phyloP scores from a whole-genome alignment of 1,140 invertebrate species.

The Chlorops oryzae region DNA sequence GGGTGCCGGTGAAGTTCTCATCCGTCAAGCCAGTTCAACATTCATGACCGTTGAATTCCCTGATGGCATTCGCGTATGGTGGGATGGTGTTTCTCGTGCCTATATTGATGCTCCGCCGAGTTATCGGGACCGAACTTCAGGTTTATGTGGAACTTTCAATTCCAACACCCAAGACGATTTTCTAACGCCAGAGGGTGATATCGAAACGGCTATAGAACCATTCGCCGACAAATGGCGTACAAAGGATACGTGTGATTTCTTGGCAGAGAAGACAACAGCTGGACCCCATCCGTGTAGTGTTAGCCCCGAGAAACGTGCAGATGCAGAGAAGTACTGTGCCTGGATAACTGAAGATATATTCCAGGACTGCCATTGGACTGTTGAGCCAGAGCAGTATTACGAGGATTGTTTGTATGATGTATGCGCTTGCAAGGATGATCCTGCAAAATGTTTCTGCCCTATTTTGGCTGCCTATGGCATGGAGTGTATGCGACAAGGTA shows the following conservation, averaged over 20 bases:
- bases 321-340: conserved; percentile 64
- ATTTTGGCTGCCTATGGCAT: conserved; percentile 72
- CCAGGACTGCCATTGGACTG: conserved; percentile 71
- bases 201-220: conserved; percentile 64
- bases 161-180: conserved; percentile 84
- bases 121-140: conserved; percentile 64
- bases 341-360: conserved; percentile 65
- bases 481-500: conserved; percentile 65
- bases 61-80: conserved; percentile 74
- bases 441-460: conserved; percentile 70
- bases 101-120: conserved; percentile 73
- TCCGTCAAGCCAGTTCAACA: conserved; percentile 69
- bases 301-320: conserved; percentile 62
- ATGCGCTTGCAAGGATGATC: conserved; percentile 67
- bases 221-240: conserved; percentile 89
- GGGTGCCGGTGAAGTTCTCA: conserved; percentile 52
- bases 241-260: conserved; percentile 63
- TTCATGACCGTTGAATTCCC: conserved; percentile 64
- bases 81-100: conserved; percentile 73
- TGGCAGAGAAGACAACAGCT: conserved; percentile 49
- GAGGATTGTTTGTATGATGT: conserved; percentile 80
- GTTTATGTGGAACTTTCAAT: conserved; percentile 85
- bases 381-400: conserved; percentile 72
- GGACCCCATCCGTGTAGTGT: conserved; percentile 62
- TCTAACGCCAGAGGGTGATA: conserved; percentile 74